Evolutionary conservation across 2,888 invertebrate genomes (phyloP).

Genomic region (Globia sparganii): DNA sequence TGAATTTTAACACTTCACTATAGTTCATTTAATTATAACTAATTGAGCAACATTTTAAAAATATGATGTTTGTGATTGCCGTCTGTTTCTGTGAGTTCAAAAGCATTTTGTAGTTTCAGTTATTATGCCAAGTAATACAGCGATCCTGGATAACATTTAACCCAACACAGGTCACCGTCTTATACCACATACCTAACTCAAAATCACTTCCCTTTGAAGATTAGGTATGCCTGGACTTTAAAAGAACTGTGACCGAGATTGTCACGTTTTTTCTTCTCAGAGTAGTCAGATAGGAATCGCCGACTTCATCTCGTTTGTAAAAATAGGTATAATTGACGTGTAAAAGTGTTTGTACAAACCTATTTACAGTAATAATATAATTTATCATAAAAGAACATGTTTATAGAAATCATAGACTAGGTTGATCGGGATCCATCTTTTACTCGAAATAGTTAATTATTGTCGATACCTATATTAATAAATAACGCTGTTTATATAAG

Average conservation of each 20-base stretch:
- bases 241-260: too few relatives aligned
- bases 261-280: too few relatives aligned
- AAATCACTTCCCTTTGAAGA: not conserved
- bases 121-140: not conserved
- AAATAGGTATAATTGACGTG: too few relatives aligned
- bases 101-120: not conserved
- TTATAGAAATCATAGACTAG: not conserved
- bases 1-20: conserved; percentile 58
- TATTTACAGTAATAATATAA: too few relatives aligned
- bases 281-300: too few relatives aligned
- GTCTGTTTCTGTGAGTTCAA: not conserved
- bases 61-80: not conserved
- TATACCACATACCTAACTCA: not conserved
- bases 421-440: not conserved
- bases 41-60: conserved; percentile 64
- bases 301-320: too few relatives aligned
- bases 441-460: not conserved
- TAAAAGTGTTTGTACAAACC: too few relatives aligned
- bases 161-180: not conserved
- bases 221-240: too few relatives aligned
- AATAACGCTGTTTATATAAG: too few relatives aligned
- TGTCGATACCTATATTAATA: too few relatives aligned
- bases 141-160: not conserved
- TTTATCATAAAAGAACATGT: not conserved
- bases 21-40: conserved; percentile 17